phyloP scores from a whole-genome alignment of 2,888 invertebrate genomes.

The Nephrotoma flavescens region DNA sequence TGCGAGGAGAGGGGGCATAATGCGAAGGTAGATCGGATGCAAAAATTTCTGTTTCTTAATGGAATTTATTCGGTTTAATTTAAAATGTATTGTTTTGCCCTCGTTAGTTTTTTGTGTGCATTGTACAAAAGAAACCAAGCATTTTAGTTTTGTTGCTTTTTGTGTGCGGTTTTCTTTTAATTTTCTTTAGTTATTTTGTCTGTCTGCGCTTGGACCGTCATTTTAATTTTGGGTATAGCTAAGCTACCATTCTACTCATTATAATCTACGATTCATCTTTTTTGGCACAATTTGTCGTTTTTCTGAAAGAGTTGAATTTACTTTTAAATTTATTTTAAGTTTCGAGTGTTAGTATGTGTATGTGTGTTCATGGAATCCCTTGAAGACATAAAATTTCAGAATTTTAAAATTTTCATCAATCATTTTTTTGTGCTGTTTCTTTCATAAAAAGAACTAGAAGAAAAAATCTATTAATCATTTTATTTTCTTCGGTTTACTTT shows the following conservation, averaged over 20 bases:
- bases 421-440: background rate
- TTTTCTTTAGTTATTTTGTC: background rate
- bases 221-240: background rate
- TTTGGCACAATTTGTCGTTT: background rate
- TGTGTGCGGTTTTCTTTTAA: background rate
- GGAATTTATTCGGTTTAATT: background rate
- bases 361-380: background rate
- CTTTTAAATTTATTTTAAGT: background rate
- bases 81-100: background rate
- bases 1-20: background rate
- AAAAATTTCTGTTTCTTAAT: background rate
- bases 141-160: background rate
- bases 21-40: background rate
- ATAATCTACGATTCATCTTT: background rate
- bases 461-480: background rate
- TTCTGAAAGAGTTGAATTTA: background rate
- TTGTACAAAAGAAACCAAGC: background rate
- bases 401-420: background rate
- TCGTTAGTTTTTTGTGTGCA: background rate
- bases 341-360: background rate
- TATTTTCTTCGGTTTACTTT: background rate
- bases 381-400: background rate
- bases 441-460: background rate
- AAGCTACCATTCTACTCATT: background rate
- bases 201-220: background rate